These are phyloP conservation scores for Meda fulgida DNA, from an alignment of 2,797 vertebrate genomes.

Conservation along the genomic window DNA sequence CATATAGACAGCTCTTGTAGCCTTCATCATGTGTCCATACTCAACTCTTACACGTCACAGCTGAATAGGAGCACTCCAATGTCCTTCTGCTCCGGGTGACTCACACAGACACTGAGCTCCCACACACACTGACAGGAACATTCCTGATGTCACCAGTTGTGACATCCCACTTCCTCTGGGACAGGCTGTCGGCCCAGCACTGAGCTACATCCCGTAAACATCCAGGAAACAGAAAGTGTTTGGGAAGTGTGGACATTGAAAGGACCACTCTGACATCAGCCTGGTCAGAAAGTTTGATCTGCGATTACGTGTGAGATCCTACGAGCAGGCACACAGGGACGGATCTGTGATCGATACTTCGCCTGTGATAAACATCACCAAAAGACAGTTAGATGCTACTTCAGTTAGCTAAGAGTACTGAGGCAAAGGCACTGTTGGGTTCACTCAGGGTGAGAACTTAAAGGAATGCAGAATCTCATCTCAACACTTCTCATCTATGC, in stretches of 20 bases:
- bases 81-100: slow-evolving; percentile 36
- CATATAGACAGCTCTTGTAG: not conserved
- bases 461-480: slow-evolving; percentile 3
- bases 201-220: slow-evolving; percentile 46
- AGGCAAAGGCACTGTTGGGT: not conserved
- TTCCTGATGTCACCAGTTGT: slow-evolving; percentile 55
- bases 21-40: not conserved
- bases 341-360: slow-evolving; percentile 4
- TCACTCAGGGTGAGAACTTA: not conserved
- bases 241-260: slow-evolving; percentile 11
- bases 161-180: slow-evolving; percentile 59
- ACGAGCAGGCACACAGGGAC: not conserved
- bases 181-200: slow-evolving; percentile 58
- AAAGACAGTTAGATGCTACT: not conserved
- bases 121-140: slow-evolving; percentile 54
- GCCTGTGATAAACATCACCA: slow-evolving; percentile 5
- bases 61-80: not conserved
- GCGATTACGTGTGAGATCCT: not conserved
- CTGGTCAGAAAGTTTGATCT: not conserved
- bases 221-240: slow-evolving; percentile 34
- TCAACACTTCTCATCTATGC: not conserved
- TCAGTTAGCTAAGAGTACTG: slow-evolving; percentile 4
- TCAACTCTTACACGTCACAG: not conserved
- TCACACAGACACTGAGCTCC: slow-evolving; percentile 42
- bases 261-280: slow-evolving; percentile 11